A percentile compares a stretch with the other conserved stretches of the same genome.
Evolutionary conservation across 2,113 vertebrate species (phyloP).

Genomic region (Mungos mungo): DNA sequence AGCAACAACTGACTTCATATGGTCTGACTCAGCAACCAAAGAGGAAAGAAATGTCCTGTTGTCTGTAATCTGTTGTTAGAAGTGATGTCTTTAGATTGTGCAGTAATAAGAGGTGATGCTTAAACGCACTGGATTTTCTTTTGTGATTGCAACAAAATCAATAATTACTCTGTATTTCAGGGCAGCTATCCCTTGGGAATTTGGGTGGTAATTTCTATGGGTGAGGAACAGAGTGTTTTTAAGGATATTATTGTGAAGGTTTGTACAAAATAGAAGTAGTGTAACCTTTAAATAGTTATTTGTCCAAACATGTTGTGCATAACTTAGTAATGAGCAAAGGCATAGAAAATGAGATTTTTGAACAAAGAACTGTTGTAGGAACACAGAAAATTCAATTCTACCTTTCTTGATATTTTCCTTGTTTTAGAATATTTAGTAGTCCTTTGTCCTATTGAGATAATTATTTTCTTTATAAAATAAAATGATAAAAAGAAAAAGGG

Average conservation of each 20-base stretch:
- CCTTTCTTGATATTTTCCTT: background rate
- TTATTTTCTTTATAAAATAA: slow-evolving; percentile 21
- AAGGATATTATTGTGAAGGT: background rate
- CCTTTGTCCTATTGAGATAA: background rate
- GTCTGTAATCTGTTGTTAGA: slow-evolving; percentile 70
- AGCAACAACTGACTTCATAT: slow-evolving; percentile 79
- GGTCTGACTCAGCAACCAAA: slow-evolving; percentile 75
- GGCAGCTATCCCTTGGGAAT: background rate
- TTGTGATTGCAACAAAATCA: slow-evolving; percentile 34
- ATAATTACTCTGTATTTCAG: background rate
- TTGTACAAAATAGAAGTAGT: background rate
- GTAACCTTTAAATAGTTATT: background rate
- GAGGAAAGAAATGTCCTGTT: slow-evolving; percentile 64
- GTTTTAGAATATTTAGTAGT: background rate
- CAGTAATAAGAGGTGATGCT: slow-evolving; percentile 25
- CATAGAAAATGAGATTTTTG: background rate
- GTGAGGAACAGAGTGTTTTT: background rate
- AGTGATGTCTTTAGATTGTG: slow-evolving; percentile 13
- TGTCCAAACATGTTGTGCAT: background rate
- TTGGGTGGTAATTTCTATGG: background rate
- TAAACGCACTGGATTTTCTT: slow-evolving; percentile 40
- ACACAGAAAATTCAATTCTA: background rate
- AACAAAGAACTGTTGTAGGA: background rate
- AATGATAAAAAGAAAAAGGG: background rate
- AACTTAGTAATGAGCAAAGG: background rate